A percentile compares a stretch with the other conserved stretches of the same genome.
Conservation (phyloP, 1,140 invertebrate genomes). For the Macrotrachela quadricornifera region DNA sequence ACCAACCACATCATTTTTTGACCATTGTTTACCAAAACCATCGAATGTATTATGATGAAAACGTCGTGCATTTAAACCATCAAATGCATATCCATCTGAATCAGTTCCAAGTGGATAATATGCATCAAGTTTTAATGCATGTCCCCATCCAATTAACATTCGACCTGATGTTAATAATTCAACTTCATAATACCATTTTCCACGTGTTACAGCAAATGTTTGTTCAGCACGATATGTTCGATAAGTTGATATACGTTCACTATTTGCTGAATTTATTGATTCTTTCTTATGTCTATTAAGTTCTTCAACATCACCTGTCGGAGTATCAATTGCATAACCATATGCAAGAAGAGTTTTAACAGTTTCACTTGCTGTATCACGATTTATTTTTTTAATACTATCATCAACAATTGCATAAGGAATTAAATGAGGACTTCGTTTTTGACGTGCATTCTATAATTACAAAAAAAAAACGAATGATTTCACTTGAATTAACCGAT, state of each 20-base stretch:
- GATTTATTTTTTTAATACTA: slow-evolving; percentile 63
- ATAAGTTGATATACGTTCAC: slow-evolving; percentile 29
- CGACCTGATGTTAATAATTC: slow-evolving; percentile 83
- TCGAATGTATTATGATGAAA: slow-evolving; percentile 51
- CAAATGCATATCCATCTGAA: slow-evolving; percentile 86
- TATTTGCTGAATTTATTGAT: slow-evolving; percentile 2
- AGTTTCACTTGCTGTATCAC: slow-evolving; percentile 84
- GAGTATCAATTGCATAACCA: slow-evolving; percentile 86
- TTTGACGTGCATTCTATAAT: slow-evolving; percentile 56
- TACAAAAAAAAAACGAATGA: not conserved
- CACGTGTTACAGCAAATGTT: slow-evolving; percentile 75
- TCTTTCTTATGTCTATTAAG: not conserved
- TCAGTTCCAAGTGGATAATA: slow-evolving; percentile 40
- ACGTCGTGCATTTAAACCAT: slow-evolving; percentile 75
- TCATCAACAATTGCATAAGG: slow-evolving; percentile 92
- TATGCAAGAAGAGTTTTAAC: slow-evolving; percentile 84
- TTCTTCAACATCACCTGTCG: slow-evolving; percentile 62
- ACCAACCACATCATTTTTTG: slow-evolving; percentile 73
- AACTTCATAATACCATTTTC: slow-evolving; percentile 91
- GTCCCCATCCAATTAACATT: slow-evolving; percentile 87
- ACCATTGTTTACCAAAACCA: slow-evolving; percentile 56
- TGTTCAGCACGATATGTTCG: slow-evolving; percentile 84
- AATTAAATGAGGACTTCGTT: slow-evolving; percentile 81
- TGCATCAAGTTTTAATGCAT: slow-evolving; percentile 36
- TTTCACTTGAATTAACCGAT: not conserved